Evolutionary conservation across 2,797 vertebrate genomes (phyloP).

Genomic region (Erpetoichthys calabaricus): DNA sequence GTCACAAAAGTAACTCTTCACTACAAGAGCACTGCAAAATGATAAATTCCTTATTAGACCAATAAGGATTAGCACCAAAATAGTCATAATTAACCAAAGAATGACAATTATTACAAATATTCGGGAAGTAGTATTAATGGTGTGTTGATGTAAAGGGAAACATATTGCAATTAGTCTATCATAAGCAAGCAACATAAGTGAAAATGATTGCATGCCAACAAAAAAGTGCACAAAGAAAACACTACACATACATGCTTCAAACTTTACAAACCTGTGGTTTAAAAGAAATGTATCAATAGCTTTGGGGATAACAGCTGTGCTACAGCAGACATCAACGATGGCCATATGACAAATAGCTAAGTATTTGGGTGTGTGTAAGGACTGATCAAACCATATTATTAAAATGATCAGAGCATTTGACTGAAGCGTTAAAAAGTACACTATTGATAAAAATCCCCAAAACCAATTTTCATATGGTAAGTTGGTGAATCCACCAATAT

Average conservation of each 20-base stretch:
- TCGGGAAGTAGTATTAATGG: constrained; percentile 22
- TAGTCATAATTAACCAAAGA: neutral
- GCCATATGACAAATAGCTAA: constrained; percentile 34
- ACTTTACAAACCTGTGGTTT: constrained; percentile 10
- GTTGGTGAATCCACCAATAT: constrained; percentile 28
- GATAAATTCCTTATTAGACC: too few relatives aligned
- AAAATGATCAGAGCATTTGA: constrained; percentile 31
- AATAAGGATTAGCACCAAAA: neutral
- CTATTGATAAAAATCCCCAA: constrained; percentile 29
- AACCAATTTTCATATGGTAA: constrained; percentile 25
- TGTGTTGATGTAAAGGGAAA: constrained; percentile 31
- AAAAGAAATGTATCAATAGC: constrained; percentile 16
- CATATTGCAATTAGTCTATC: constrained; percentile 39
- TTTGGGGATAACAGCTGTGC: constrained; percentile 32
- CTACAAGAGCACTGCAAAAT: too few relatives aligned
- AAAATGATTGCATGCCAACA: constrained; percentile 28
- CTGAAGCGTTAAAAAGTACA: constrained; percentile 29
- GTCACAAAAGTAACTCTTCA: too few relatives aligned
- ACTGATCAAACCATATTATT: constrained; percentile 24
- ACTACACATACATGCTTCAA: constrained; percentile 11
- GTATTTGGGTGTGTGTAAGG: constrained; percentile 34
- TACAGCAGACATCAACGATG: constrained; percentile 31
- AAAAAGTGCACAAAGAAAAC: constrained; percentile 23
- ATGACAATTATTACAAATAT: constrained; percentile 23
- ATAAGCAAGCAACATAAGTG: constrained; percentile 26